These are phyloP conservation scores for Temnothorax nylanderi DNA, from an alignment of 1,140 invertebrate species.

Conservation along the genomic window DNA sequence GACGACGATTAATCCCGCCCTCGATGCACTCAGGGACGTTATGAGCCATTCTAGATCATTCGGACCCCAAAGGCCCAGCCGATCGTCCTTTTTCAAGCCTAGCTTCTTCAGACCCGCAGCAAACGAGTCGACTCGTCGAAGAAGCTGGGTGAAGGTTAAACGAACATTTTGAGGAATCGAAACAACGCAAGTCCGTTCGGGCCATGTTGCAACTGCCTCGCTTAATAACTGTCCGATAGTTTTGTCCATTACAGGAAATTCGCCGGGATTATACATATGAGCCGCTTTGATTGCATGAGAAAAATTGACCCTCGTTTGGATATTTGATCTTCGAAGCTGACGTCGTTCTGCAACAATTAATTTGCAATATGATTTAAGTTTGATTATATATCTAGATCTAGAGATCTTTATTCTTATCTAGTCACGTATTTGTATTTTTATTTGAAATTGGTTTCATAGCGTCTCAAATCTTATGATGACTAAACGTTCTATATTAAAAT, in stretches of 20 bases:
- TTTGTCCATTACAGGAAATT: slow-evolving; percentile 86
- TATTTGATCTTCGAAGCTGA: neutral
- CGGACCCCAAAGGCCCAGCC: slow-evolving; percentile 95
- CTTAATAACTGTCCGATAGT: slow-evolving; percentile 89
- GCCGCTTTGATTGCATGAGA: slow-evolving; percentile 32
- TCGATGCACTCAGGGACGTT: slow-evolving; percentile 91
- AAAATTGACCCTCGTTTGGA: neutral
- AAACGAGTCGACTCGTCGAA: slow-evolving; percentile 90
- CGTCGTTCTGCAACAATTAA: slow-evolving; percentile 30
- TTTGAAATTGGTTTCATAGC: neutral
- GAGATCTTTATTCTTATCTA: too few relatives aligned
- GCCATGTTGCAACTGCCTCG: slow-evolving; percentile 86
- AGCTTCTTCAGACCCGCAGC: slow-evolving; percentile 92
- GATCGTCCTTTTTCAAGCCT: slow-evolving; percentile 93
- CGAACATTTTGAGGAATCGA: slow-evolving; percentile 87
- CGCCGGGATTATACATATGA: slow-evolving; percentile 85
- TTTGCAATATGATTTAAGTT: neutral
- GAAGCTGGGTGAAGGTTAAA: slow-evolving; percentile 88
- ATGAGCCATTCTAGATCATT: slow-evolving; percentile 95
- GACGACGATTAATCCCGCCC: slow-evolving; percentile 93
- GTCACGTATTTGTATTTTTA: neutral
- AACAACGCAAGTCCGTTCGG: slow-evolving; percentile 87
- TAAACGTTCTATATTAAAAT: neutral
- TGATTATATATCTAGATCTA: too few relatives aligned
- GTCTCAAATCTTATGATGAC: neutral